phyloP scores from a whole-genome alignment of 2,797 vertebrate genomes.

The Tinamus major region DNA sequence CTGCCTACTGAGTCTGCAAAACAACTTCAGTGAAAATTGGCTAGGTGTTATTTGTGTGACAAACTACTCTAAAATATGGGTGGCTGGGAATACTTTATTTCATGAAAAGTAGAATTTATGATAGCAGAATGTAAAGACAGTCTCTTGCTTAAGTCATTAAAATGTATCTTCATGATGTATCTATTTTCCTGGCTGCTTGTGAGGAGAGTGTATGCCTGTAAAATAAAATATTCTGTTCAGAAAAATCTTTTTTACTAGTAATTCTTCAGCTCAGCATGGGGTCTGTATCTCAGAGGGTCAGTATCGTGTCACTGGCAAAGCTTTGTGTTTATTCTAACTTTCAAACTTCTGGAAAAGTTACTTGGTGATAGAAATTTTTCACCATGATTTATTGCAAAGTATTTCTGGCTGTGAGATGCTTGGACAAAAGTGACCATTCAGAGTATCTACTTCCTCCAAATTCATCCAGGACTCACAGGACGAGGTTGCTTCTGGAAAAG shows the following conservation, averaged over 20 bases:
- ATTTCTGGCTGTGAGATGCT: neutral
- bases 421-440: neutral
- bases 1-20: neutral
- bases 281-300: neutral
- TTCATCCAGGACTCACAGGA: neutral
- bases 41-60: neutral
- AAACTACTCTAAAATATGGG: neutral
- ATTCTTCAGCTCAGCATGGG: neutral
- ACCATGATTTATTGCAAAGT: neutral
- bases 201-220: neutral
- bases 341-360: constrained; percentile 4
- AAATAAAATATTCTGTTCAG: neutral
- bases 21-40: neutral
- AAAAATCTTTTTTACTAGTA: neutral
- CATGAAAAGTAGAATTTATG: neutral
- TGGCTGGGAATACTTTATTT: neutral
- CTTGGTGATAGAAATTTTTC: neutral
- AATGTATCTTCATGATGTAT: neutral
- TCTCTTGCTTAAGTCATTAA: neutral
- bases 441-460: neutral
- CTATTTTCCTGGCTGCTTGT: neutral
- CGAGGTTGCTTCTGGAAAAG: neutral
- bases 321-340: neutral
- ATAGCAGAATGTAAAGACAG: neutral
- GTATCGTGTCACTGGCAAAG: neutral